Evolutionary conservation across 1,140 invertebrate genomes (phyloP).

Genomic region (Magallana angulata): DNA sequence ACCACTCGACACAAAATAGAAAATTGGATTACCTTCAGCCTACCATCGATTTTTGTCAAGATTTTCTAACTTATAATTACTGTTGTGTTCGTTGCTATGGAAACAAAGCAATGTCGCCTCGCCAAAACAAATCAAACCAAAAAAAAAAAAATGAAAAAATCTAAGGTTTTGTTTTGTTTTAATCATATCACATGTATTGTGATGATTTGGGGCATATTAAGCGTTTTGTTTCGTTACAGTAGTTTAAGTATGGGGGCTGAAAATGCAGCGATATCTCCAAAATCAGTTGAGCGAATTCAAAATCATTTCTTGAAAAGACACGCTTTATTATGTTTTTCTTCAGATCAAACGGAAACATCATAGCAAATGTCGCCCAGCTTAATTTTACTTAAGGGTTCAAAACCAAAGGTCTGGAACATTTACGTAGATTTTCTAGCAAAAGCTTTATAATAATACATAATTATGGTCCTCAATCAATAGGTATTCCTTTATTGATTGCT

Average conservation of each 20-base stretch:
- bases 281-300: no score
- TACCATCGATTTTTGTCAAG: conserved; percentile 17
- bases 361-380: not conserved
- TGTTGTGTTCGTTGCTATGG: conserved; percentile 23
- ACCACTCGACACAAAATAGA: conserved; percentile 37
- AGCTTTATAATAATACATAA: not conserved
- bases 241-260: not conserved
- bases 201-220: no score
- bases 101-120: conserved; percentile 24
- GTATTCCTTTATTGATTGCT: conserved; percentile 21
- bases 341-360: not conserved
- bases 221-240: no score
- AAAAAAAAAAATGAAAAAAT: no score
- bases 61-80: conserved; percentile 37
- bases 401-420: conserved; percentile 5
- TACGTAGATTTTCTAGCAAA: conserved; percentile 15
- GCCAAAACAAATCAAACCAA: not conserved
- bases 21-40: conserved; percentile 31
- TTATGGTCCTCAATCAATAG: conserved; percentile 15
- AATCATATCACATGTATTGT: no score
- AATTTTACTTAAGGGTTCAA: not conserved
- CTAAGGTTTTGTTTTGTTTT: no score
- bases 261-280: not conserved
- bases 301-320: not conserved
- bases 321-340: not conserved